phyloP scores from a whole-genome alignment of 2,888 invertebrate species.

The Teleogryllus oceanicus region DNA sequence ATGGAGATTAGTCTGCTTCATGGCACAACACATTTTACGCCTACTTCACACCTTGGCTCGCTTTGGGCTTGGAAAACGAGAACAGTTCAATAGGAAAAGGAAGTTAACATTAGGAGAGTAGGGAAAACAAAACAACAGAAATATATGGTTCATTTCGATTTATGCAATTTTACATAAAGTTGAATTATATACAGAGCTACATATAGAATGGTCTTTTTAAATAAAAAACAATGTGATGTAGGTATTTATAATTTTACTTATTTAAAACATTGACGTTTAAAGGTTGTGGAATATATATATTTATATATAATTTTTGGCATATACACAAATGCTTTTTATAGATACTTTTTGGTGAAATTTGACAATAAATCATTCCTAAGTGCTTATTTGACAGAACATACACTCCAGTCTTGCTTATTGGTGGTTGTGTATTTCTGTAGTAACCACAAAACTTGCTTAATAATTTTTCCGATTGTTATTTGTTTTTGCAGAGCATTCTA shows the following conservation, averaged over 20 bases:
- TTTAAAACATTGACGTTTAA: constrained; percentile 21
- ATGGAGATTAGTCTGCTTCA: too few species aligned
- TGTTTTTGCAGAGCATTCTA: constrained; percentile 29
- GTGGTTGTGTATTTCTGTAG: constrained; percentile 10
- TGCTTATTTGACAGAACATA: constrained; percentile 12
- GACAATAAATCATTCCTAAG: constrained; percentile 12
- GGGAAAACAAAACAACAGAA: constrained; percentile 12
- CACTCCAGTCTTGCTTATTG: constrained; percentile 19
- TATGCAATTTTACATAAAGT: constrained; percentile 35
- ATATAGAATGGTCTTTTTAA: constrained; percentile 5
- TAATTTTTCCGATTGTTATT: constrained; percentile 5
- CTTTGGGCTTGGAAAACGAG: too few species aligned
- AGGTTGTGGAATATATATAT: constrained; percentile 23
- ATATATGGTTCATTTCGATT: constrained; percentile 30
- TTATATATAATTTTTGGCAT: constrained; percentile 23
- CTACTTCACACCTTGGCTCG: too few species aligned
- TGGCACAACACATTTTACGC: too few species aligned
- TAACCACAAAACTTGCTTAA: constrained; percentile 4
- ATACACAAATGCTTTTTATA: constrained; percentile 18
- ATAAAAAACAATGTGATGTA: constrained; percentile 23
- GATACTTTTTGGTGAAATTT: constrained; percentile 18
- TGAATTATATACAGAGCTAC: constrained; percentile 29
- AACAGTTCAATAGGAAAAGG: too few species aligned
- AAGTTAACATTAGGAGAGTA: background rate
- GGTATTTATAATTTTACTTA: constrained; percentile 22